These are phyloP conservation scores for Nomada fucata DNA, from an alignment of 2,888 invertebrate genomes.

Conservation along the genomic window DNA sequence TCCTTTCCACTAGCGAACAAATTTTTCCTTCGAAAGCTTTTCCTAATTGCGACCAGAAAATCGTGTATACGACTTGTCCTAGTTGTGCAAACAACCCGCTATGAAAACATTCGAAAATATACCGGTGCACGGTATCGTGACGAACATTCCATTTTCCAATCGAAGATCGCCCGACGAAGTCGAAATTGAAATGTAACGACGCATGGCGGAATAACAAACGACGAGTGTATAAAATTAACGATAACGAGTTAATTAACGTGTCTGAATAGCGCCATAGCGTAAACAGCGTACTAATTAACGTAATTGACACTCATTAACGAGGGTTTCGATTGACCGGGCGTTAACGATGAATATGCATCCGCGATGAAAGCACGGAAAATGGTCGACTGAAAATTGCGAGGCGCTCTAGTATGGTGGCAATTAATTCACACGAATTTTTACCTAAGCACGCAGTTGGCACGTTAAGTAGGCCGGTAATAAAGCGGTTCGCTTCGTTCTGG, in stretches of 20 bases:
- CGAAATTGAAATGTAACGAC: neutral
- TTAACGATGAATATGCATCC: slow-evolving; percentile 27
- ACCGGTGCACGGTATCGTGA: neutral
- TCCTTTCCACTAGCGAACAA: too few species aligned
- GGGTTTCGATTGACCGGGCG: slow-evolving; percentile 14
- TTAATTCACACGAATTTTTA: slow-evolving; percentile 32
- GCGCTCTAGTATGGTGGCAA: neutral
- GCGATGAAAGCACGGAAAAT: slow-evolving; percentile 16
- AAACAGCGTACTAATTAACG: slow-evolving; percentile 26
- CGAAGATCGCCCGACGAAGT: neutral
- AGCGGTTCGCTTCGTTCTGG: neutral
- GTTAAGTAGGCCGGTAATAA: slow-evolving; percentile 22
- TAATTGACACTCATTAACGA: slow-evolving; percentile 36
- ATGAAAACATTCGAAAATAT: neutral
- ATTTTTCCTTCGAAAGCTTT: too few species aligned
- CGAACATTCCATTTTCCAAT: neutral
- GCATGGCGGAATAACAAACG: neutral
- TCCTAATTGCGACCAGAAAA: too few species aligned
- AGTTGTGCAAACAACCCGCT: too few species aligned
- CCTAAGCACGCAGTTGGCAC: slow-evolving; percentile 21
- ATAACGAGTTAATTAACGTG: slow-evolving; percentile 43
- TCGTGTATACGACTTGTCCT: too few species aligned
- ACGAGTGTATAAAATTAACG: neutral
- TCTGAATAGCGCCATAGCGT: neutral
- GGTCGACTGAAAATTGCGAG: neutral